A percentile compares a stretch with the other conserved stretches of the same genome.
These are phyloP conservation scores for Cheilosia variabilis DNA, from an alignment of 2,888 invertebrate genomes.

Conservation along the genomic window DNA sequence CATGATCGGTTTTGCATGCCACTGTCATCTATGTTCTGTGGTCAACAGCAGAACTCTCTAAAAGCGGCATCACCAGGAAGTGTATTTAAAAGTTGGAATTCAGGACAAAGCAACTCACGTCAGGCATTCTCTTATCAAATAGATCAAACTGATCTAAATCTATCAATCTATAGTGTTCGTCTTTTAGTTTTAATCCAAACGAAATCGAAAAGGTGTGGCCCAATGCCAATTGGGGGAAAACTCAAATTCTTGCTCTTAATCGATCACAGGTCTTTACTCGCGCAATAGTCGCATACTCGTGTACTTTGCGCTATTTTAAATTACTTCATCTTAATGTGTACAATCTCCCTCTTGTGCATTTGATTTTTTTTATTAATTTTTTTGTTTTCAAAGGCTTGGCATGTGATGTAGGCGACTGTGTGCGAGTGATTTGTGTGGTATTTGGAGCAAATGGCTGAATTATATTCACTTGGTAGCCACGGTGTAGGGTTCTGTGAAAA, in stretches of 20 bases:
- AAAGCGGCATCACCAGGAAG: slow-evolving; percentile 36
- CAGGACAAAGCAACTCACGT: slow-evolving; percentile 30
- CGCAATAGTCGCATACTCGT: slow-evolving; percentile 28
- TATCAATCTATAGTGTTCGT: not conserved
- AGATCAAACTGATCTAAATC: slow-evolving; percentile 50
- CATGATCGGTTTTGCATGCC: slow-evolving; percentile 27
- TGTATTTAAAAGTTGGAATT: slow-evolving; percentile 13
- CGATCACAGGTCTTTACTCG: slow-evolving; percentile 15
- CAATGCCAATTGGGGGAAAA: slow-evolving; percentile 55
- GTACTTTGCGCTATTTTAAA: slow-evolving; percentile 37
- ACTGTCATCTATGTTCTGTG: not conserved
- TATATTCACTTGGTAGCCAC: slow-evolving; percentile 3
- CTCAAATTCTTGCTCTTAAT: slow-evolving; percentile 51
- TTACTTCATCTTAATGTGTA: slow-evolving; percentile 45
- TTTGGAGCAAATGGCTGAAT: slow-evolving; percentile 54
- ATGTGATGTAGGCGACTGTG: slow-evolving; percentile 29
- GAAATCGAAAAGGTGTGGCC: slow-evolving; percentile 48
- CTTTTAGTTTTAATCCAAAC: not conserved
- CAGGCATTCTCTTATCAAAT: slow-evolving; percentile 7
- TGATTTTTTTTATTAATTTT: slow-evolving; percentile 6
- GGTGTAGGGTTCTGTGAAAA: slow-evolving; percentile 15
- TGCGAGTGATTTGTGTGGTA: slow-evolving; percentile 48
- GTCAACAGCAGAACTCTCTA: not conserved
- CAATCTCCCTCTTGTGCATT: slow-evolving; percentile 20
- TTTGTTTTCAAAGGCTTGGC: slow-evolving; percentile 30